Evolutionary conservation across 2,113 vertebrate genomes (phyloP), one percentile per base, ranked within the genome.

Genomic region (Cebidichthys violaceus): DNA sequence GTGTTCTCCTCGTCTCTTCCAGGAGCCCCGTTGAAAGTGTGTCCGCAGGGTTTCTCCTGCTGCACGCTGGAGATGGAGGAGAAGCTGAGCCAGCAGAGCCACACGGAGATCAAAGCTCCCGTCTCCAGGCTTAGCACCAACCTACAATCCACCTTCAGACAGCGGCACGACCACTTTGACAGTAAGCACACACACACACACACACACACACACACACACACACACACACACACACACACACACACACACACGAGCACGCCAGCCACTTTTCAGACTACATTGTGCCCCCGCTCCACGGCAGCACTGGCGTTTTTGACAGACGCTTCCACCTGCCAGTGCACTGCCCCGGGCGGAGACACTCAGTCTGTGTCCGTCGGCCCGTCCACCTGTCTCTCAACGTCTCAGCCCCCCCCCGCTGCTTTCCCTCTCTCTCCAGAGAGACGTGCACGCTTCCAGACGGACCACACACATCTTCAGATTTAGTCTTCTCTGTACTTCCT

Each of bases 51-150:
- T 81, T 97, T 96, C 94, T 99, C 98, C 1, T 99, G 98, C 95
- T 99, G 98, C 93, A 98, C 98, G n/a, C 93, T 96, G 92, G 97
- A 97, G 88, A 99, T 99, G 98, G 98, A 99, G 86, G 98, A 99
- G 92, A 98, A 97, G 86, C 96, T 99, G 87, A 96, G 96, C 79
- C 96, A 97, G 86, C 97, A 97, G 91, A 99, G 97, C 88, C 96
- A 96, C 93, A 94, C 96, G 0, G 98, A 99, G 92, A 97, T 99
- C 93, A 96, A 96, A 92, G 97, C 92, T 0, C 97, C 97, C 0
- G 95, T 99, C 0, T 90, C 91, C 4, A 96, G 96, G 80, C 96
- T 97, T 64, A 98, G 97, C 94, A 95, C 95, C 91, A 95, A 92
- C 90, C 88, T 99, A 85, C 97, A 97, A 86, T 95, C 93, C 24